Evolutionary conservation across 2,797 vertebrate genomes (phyloP).

Genomic region (Coregonus ussuriensis): DNA sequence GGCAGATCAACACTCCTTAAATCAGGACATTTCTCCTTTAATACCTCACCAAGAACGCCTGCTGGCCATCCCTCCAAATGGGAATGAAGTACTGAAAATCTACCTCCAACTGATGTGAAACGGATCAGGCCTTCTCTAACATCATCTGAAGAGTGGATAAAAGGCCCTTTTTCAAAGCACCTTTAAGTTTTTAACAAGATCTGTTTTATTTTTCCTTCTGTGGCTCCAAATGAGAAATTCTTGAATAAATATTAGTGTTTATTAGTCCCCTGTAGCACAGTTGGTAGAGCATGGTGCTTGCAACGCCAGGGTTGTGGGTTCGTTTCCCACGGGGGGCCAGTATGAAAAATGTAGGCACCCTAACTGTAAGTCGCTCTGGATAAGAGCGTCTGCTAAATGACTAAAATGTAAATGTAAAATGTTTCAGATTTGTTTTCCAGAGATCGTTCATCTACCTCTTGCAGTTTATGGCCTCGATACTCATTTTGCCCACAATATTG

Average conservation of each 20-base stretch:
- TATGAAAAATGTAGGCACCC: no score
- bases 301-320: no score
- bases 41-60: slow-evolving; percentile 27
- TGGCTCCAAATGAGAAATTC: neutral
- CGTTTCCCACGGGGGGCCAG: no score
- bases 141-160: neutral
- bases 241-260: neutral
- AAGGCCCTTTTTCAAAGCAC: neutral
- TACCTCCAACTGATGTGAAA: neutral
- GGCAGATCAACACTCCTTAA: slow-evolving; percentile 7
- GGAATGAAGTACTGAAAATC: neutral
- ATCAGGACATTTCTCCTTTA: neutral
- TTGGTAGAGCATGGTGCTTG: no score
- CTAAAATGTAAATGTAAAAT: no score
- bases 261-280: no score
- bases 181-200: neutral
- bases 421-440: neutral
- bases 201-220: neutral
- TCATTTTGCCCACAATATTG: slow-evolving; percentile 2
- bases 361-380: no score
- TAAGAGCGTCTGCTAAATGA: no score
- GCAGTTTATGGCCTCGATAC: neutral
- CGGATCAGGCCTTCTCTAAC: neutral
- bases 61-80: no score
- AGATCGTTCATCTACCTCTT: neutral